Percentiles rank a stretch among this genome's conserved stretches.
phyloP scores from a whole-genome alignment of 2,888 invertebrate genomes.

The Aleiodes alternator region DNA sequence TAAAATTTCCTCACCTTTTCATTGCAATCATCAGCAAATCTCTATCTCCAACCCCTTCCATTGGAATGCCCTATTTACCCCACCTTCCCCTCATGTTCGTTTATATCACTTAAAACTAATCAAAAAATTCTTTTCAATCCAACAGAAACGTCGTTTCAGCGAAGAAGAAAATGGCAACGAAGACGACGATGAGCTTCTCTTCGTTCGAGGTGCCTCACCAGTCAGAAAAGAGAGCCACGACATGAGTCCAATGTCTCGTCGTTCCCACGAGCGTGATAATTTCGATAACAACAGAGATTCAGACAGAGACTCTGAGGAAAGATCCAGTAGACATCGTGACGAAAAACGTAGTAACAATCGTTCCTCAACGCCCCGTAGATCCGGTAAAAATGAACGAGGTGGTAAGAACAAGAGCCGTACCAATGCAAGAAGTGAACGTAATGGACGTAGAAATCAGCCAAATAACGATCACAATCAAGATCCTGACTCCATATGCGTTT shows the following conservation, averaged over 20 bases:
- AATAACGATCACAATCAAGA: conserved; percentile 78
- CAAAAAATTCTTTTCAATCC: conserved; percentile 44
- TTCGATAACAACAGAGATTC: conserved; percentile 78
- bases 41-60: too few species aligned
- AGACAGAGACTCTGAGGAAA: conserved; percentile 72
- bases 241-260: conserved; percentile 59
- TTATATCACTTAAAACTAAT: too few species aligned
- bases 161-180: conserved; percentile 76
- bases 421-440: conserved; percentile 69
- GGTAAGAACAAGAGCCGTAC: conserved; percentile 75
- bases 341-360: conserved; percentile 65
- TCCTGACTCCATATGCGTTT: conserved; percentile 86
- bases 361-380: conserved; percentile 75
- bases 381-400: conserved; percentile 75
- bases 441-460: conserved; percentile 75
- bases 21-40: too few species aligned
- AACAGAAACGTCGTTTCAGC: conserved; percentile 77
- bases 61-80: too few species aligned
- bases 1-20: too few species aligned
- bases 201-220: conserved; percentile 87
- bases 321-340: conserved; percentile 71
- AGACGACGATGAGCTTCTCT: conserved; percentile 88
- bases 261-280: conserved; percentile 76
- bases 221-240: conserved; percentile 67
- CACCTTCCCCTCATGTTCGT: too few species aligned